A percentile compares a stretch with the other conserved stretches of the same genome.
phyloP scores from a whole-genome alignment of 2,797 vertebrate genomes.

The Caiman crocodilus region DNA sequence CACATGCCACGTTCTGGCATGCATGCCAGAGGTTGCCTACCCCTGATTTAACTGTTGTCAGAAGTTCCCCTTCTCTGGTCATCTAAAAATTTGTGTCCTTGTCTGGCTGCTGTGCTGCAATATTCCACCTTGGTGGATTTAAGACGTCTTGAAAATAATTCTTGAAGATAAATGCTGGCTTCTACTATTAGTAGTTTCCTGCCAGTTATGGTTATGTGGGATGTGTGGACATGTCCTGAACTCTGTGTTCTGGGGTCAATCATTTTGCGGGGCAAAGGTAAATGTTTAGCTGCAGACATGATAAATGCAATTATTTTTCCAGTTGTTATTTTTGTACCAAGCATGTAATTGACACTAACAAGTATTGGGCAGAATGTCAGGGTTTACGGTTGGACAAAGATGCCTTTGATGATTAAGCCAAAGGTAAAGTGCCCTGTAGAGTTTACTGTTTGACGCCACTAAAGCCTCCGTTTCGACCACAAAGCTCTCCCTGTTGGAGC shows the following conservation, averaged over 20 bases:
- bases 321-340: constrained; percentile 75
- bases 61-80: not conserved
- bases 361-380: constrained; percentile 60
- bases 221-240: constrained; percentile 67
- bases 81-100: not conserved
- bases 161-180: constrained; percentile 32
- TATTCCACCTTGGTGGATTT: constrained; percentile 21
- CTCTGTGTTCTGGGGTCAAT: constrained; percentile 69
- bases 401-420: not conserved
- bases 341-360: constrained; percentile 67
- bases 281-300: constrained; percentile 46
- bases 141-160: constrained; percentile 5
- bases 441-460: accelerated
- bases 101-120: not conserved
- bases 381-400: not conserved
- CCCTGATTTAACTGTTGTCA: not conserved
- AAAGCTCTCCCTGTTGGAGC: not conserved
- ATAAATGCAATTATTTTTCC: constrained; percentile 74
- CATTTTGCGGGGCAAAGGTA: constrained; percentile 48
- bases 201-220: constrained; percentile 74
- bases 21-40: no score
- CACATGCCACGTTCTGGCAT: no score
- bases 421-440: not conserved
- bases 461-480: not conserved
- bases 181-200: constrained; percentile 66